Evolutionary conservation across 2,797 vertebrate species (phyloP), one percentile per base, ranked within the genome.

Genomic region (Myripristis murdjan): DNA sequence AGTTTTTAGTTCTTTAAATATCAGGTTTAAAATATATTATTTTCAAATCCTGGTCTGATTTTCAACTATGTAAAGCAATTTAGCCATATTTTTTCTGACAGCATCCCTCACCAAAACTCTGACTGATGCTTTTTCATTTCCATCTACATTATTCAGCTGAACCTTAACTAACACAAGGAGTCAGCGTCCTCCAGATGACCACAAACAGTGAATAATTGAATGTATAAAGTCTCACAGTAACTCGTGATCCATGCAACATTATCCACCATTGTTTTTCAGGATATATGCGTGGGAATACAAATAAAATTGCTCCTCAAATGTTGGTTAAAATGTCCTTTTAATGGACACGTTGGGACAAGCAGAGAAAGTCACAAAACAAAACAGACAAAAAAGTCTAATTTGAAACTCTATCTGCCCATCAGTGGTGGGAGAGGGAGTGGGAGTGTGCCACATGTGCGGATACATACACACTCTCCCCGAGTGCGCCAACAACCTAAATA

Each of bases 401-500:
- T 74, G 70, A 80, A 76, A 58, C 47, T 51, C 43, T 70, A 70
- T 47, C 64, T 16, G 18, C 33, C 49, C 24, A 39, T 52, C 39
- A 33, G 35, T 10, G 11, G 59, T 57, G 54, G 51, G 67, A 79
- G 24, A 65, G 15, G 43, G 22, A 70, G 37, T 16, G 35, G 69
- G 46, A 48, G 43, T 71, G 82, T 48, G 68, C 82, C 75, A 78
- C 84, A 87, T 78, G 31, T 70, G 39, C 24, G 3, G 22, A 64
- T 31, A 83, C 56, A 62, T 24, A 59, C 28, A 31, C 77, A 67
- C 64, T 56, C 48, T 49, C 64, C 37, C n/a, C 4, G 22, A 47
- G 11, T 72, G 58, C 71, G 62, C 82, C 70, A 85, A n/a, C 76
- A 73, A 69, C 72, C 82, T 72, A 87, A 89, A 87, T 74, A 81